Percentiles rank a stretch among this genome's conserved stretches.
Conservation (phyloP, 2,113 vertebrate genomes). For the Baryphthengus martii region DNA sequence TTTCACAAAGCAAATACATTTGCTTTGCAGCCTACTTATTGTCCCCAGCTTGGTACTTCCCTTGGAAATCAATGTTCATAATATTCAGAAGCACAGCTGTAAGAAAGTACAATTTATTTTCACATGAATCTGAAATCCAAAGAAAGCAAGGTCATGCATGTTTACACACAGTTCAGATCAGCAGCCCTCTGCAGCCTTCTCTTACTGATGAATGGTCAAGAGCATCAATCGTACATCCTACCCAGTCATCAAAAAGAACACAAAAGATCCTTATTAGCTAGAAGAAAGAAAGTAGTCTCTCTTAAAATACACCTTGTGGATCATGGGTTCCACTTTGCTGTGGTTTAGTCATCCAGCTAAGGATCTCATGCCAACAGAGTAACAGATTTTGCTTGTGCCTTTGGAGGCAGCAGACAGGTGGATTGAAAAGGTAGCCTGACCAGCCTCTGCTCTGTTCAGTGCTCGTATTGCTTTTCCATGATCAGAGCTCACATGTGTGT, state of each 20-base stretch:
- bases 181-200: not conserved
- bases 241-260: not conserved
- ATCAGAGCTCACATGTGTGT: fast-evolving
- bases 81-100: not conserved
- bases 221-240: not conserved
- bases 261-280: not conserved
- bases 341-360: not conserved
- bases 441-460: not conserved
- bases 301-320: not conserved
- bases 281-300: not conserved
- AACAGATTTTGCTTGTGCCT: not conserved
- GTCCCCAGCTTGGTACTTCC: not conserved
- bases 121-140: not conserved
- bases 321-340: not conserved
- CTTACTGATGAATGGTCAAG: not conserved
- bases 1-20: not conserved
- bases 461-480: not conserved
- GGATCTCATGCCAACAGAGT: not conserved
- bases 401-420: not conserved
- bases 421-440: not conserved
- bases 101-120: not conserved
- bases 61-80: not conserved
- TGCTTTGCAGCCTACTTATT: not conserved
- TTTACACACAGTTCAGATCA: not conserved
- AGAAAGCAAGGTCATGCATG: not conserved